Evolutionary conservation across 2,888 invertebrate species (phyloP), one percentile per base, ranked within the genome.

Genomic region (Tenodera sinensis): DNA sequence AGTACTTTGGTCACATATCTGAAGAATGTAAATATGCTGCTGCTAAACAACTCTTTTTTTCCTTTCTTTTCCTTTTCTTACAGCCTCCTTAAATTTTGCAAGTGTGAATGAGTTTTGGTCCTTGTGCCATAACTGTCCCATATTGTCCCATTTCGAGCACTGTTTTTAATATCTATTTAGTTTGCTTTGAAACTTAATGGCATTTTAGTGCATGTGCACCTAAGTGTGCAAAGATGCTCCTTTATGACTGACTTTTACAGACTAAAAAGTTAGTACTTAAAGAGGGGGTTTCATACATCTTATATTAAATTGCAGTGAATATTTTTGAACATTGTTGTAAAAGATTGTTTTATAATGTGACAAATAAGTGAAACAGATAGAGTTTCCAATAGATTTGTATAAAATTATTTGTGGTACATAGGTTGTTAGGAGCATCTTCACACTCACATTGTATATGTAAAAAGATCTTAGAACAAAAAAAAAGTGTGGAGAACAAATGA

Each of bases 141-240:
- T 87, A 87, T 34, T 87, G 83, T 87, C 83, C 83, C 86, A 82
- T 83, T 87, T 87, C 34, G 81, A 87, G 87, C 82, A 81, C 82
- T 81, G 87, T 28, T 87, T 27, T 71, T 25, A 71, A 71, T 71
- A 20, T 20, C 54, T 27, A 8, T 86, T 82, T 12, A 54, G n/a
- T 47, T 47, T 28, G 20, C 27, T 85, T 54, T 28, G 20, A 71
- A 71, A 20, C 54, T 71, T 20, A 71, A 25, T 71, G 54, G 54
- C 20, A 71, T 71, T 71, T 71, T 15, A 20, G 54, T 71, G 54
- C 54, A 71, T 71, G 25, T 3, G 4, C 14, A 71, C 54, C 20
- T 71, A 25, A 20, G 54, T 20, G 25, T 71, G 54, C 54, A 71
- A 71, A 15, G 54, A 71, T 71, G 54, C 54, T 71, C 25, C 54